These are phyloP conservation scores for Vulpes ferrilata DNA, from an alignment of 2,113 vertebrate genomes.

Conservation along the genomic window DNA sequence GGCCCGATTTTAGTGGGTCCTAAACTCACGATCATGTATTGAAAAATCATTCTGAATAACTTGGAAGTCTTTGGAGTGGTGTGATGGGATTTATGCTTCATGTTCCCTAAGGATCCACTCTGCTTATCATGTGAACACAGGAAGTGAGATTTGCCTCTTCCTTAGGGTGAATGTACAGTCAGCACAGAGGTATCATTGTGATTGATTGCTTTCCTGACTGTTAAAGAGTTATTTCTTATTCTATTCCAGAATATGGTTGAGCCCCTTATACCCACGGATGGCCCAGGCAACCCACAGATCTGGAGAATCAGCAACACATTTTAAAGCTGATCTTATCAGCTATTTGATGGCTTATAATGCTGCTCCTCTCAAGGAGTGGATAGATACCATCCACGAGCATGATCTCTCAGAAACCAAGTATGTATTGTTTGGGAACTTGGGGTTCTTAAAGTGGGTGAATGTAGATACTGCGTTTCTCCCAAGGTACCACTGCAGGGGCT, in stretches of 20 bases:
- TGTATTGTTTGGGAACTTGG: not conserved
- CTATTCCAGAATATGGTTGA: constrained; percentile 95
- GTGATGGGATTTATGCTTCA: not conserved
- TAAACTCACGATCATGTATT: not conserved
- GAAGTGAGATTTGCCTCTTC: not conserved
- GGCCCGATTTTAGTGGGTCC: not conserved
- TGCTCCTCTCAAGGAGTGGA: constrained; percentile 93
- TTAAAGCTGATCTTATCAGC: constrained; percentile 95
- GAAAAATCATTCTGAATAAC: not conserved
- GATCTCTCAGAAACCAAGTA: constrained; percentile 97
- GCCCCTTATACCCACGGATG: constrained; percentile 94
- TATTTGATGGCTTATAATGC: constrained; percentile 93
- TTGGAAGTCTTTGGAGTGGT: not conserved
- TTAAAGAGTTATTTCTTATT: not conserved
- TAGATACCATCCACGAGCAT: constrained; percentile 92
- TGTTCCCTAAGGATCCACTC: not conserved
- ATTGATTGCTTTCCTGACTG: not conserved
- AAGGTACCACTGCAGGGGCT: not conserved
- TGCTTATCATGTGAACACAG: accelerated
- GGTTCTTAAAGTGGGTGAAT: not conserved
- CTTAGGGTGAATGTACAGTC: not conserved
- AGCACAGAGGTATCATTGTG: accelerated
- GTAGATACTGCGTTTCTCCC: no score
- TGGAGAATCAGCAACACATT: constrained; percentile 95
- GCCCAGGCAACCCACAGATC: constrained; percentile 85